Percentiles rank a stretch among this genome's conserved stretches.
Conservation (phyloP, 23 tunicate species). For the Phallusia fumigata region DNA sequence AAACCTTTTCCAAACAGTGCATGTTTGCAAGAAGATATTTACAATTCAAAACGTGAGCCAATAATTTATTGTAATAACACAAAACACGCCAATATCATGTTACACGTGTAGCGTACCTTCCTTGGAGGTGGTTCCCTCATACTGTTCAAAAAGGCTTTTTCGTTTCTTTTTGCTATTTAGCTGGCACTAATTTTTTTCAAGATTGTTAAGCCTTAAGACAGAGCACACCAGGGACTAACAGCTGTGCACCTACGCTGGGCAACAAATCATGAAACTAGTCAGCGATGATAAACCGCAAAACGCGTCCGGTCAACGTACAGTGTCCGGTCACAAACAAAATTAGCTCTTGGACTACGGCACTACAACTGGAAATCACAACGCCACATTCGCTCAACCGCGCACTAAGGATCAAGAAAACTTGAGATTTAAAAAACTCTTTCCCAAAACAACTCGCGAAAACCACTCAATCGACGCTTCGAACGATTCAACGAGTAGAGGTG, state of each 20-base stretch:
- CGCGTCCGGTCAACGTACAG: background rate
- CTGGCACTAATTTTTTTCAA: background rate
- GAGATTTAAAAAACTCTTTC: too few relatives aligned
- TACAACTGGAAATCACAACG: too few relatives aligned
- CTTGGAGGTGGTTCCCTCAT: slow-evolving; percentile 69
- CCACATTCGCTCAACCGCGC: too few relatives aligned
- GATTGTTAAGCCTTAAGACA: background rate
- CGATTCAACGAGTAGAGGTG: too few relatives aligned
- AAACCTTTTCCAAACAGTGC: background rate
- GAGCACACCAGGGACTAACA: background rate
- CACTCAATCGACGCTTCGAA: too few relatives aligned
- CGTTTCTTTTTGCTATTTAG: background rate
- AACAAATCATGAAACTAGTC: background rate
- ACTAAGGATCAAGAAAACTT: too few relatives aligned
- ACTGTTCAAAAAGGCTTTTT: background rate
- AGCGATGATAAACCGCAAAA: background rate
- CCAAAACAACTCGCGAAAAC: background rate
- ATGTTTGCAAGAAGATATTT: background rate
- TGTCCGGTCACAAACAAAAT: too few relatives aligned
- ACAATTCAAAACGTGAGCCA: background rate
- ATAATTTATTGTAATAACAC: background rate
- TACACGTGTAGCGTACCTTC: slow-evolving; percentile 27
- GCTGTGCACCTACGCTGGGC: background rate
- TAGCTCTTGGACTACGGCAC: too few relatives aligned
- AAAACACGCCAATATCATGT: background rate